These are phyloP conservation scores for Ctenodactylus gundi DNA, from an alignment of 2,113 vertebrate genomes.

Conservation along the genomic window DNA sequence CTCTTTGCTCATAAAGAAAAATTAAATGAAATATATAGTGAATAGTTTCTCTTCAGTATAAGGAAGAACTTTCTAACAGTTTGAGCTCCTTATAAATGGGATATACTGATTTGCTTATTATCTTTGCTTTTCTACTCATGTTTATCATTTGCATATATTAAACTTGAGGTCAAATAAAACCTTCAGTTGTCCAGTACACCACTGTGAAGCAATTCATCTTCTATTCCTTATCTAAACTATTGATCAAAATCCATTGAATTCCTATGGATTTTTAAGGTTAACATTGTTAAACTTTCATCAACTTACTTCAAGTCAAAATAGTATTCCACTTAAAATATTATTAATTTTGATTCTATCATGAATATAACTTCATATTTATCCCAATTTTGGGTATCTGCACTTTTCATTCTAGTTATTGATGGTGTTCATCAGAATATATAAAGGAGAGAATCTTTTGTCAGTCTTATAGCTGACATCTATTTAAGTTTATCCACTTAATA, in stretches of 20 bases:
- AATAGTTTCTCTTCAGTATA: not conserved
- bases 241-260: not conserved
- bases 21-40: not conserved
- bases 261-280: not conserved
- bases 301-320: slow-evolving; percentile 10
- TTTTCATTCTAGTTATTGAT: not conserved
- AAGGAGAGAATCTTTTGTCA: not conserved
- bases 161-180: not conserved
- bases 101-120: not conserved
- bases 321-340: not conserved
- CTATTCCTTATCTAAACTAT: not conserved
- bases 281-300: not conserved
- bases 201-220: not conserved
- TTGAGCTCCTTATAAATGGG: not conserved
- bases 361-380: not conserved
- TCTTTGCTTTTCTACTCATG: not conserved
- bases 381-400: not conserved
- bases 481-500: not conserved
- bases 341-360: not conserved
- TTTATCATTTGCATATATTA: not conserved
- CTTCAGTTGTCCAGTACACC: not conserved
- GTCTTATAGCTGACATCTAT: not conserved
- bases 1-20: not conserved
- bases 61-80: not conserved
- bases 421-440: not conserved